Evolutionary conservation across 2,113 vertebrate species (phyloP).

Genomic region (Xyrauchen texanus): DNA sequence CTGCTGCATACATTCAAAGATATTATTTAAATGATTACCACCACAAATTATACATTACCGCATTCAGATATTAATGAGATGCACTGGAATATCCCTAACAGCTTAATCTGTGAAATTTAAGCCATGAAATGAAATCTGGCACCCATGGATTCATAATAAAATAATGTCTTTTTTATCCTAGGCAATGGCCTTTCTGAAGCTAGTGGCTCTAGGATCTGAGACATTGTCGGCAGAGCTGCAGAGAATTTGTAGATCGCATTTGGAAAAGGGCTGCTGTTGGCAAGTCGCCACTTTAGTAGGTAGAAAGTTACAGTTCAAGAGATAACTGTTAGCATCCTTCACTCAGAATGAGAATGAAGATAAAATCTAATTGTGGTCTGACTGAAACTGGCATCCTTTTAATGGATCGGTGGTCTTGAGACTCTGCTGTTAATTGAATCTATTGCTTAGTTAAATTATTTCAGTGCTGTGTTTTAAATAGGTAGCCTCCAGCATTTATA

Average conservation of each 20-base stretch:
- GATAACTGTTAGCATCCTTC: constrained; percentile 2
- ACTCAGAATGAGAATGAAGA: constrained; percentile 39
- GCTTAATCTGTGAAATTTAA: constrained; percentile 77
- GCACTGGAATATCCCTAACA: constrained; percentile 66
- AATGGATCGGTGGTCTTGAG: constrained; percentile 53
- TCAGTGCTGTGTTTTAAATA: constrained; percentile 74
- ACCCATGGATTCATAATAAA: constrained; percentile 76
- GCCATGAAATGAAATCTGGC: constrained; percentile 77
- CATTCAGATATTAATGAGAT: constrained; percentile 80
- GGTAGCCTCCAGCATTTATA: constrained; percentile 72
- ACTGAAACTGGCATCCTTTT: constrained; percentile 38
- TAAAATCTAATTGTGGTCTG: constrained; percentile 46
- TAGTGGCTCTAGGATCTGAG: constrained; percentile 57
- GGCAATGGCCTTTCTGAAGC: constrained; percentile 66
- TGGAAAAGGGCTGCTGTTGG: constrained; percentile 14
- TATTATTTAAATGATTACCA: constrained; percentile 56
- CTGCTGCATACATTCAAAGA: constrained; percentile 69
- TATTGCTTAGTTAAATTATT: constrained; percentile 76
- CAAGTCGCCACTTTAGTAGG: constrained; percentile 17
- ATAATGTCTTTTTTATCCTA: constrained; percentile 75
- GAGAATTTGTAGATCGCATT: constrained; percentile 14
- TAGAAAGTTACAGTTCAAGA: constrained; percentile 25
- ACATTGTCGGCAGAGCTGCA: not conserved
- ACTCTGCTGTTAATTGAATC: constrained; percentile 80
- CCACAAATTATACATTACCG: constrained; percentile 71